A percentile compares a stretch with the other conserved stretches of the same genome.
Evolutionary conservation across 2,888 invertebrate genomes (phyloP).

Genomic region (Thysanoteuthis rhombus): DNA sequence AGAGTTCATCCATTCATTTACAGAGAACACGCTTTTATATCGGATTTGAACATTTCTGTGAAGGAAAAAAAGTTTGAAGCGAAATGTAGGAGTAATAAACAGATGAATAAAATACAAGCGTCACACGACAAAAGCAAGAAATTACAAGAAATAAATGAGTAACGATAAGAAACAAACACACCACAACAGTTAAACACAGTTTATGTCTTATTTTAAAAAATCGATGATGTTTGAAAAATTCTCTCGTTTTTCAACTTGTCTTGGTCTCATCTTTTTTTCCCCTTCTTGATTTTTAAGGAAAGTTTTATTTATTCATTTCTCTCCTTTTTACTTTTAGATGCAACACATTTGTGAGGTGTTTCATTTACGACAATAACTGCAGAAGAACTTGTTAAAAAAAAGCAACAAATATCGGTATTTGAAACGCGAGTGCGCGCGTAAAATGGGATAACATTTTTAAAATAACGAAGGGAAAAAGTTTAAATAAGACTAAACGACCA

Average conservation of each 20-base stretch:
- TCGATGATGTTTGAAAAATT: too few relatives aligned
- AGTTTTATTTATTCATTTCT: background rate
- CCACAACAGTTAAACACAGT: background rate
- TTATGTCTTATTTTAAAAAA: too few relatives aligned
- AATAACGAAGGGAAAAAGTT: background rate
- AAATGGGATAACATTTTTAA: background rate
- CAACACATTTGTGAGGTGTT: background rate
- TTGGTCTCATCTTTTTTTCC: too few relatives aligned
- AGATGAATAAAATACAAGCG: too few relatives aligned
- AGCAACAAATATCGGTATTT: background rate
- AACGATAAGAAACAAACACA: background rate
- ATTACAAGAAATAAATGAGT: background rate
- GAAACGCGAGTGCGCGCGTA: background rate
- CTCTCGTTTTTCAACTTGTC: too few relatives aligned
- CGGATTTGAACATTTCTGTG: too few relatives aligned
- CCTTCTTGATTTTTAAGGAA: too few relatives aligned
- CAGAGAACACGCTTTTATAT: too few relatives aligned
- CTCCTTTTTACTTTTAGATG: background rate
- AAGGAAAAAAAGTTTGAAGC: too few relatives aligned
- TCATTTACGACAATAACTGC: background rate
- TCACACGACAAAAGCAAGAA: background rate
- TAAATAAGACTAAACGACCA: background rate
- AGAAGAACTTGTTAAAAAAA: background rate
- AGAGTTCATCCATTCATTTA: too few relatives aligned
- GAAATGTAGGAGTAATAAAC: too few relatives aligned